A percentile compares a stretch with the other conserved stretches of the same genome.
Evolutionary conservation across 1,140 invertebrate species (phyloP).

Genomic region (Bombus terrestris): DNA sequence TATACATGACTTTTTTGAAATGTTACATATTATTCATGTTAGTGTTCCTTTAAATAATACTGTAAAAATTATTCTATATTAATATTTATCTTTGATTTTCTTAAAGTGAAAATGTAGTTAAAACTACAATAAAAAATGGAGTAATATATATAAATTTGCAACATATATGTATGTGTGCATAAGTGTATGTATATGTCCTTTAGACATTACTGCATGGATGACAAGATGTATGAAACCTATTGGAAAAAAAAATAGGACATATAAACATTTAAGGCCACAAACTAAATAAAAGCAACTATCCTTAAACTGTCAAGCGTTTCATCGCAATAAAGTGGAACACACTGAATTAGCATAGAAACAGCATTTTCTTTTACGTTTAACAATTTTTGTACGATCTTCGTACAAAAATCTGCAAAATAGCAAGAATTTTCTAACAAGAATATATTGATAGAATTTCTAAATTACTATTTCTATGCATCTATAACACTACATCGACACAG

Average conservation of each 20-base stretch:
- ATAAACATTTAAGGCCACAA: constrained; percentile 34
- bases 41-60: neutral
- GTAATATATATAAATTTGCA: neutral
- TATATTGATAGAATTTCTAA: neutral
- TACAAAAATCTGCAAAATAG: neutral
- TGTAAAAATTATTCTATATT: neutral
- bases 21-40: neutral
- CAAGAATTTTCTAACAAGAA: neutral
- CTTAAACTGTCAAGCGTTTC: constrained; percentile 21
- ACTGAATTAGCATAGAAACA: constrained; percentile 42
- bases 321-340: neutral
- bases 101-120: neutral
- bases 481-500: constrained; percentile 52
- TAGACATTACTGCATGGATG: neutral
- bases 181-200: neutral
- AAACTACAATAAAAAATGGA: neutral
- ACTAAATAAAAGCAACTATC: constrained; percentile 40
- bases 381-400: neutral
- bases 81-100: neutral
- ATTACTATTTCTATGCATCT: constrained; percentile 59
- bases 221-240: neutral
- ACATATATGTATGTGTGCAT: neutral
- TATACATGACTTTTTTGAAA: neutral
- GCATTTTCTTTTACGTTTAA: neutral
- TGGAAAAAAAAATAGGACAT: neutral